These are phyloP conservation scores for Harpalus rubripes DNA, from an alignment of 2,888 invertebrate genomes.

Conservation along the genomic window DNA sequence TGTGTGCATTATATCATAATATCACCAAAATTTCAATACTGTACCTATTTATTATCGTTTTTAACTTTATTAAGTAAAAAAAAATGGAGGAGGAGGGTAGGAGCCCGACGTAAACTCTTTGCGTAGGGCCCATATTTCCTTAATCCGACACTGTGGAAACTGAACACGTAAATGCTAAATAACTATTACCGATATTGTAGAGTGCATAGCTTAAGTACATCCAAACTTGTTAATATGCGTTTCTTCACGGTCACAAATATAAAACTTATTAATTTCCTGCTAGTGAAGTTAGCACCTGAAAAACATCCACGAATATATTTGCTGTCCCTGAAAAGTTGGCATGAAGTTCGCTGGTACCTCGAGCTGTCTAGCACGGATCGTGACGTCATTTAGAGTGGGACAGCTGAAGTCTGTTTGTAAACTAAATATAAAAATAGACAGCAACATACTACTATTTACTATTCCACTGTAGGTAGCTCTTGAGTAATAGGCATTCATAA, in stretches of 20 bases:
- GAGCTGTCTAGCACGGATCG: conserved; percentile 35
- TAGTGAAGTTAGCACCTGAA: conserved; percentile 16
- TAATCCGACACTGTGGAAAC: too few species aligned
- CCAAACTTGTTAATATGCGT: background rate
- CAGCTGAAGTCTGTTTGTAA: conserved; percentile 48
- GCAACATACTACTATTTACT: conserved; percentile 54
- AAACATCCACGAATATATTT: conserved; percentile 45
- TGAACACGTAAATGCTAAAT: too few species aligned
- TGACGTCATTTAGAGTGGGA: conserved; percentile 54
- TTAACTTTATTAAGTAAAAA: too few species aligned
- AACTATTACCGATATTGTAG: too few species aligned
- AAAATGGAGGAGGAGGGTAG: too few species aligned
- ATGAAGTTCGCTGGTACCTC: conserved; percentile 37
- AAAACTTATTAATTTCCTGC: conserved; percentile 2
- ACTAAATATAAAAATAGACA: conserved; percentile 46
- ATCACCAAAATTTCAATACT: too few species aligned
- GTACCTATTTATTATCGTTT: too few species aligned
- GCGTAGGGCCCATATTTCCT: too few species aligned
- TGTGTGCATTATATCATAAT: too few species aligned
- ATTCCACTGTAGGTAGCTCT: background rate
- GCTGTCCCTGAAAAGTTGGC: conserved; percentile 45
- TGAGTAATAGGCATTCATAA: conserved; percentile 3
- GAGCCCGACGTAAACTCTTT: too few species aligned
- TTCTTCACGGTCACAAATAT: background rate
- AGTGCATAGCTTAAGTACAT: background rate